Evolutionary conservation across 2,113 vertebrate genomes (phyloP).

Genomic region (Eleginops maclovinus): DNA sequence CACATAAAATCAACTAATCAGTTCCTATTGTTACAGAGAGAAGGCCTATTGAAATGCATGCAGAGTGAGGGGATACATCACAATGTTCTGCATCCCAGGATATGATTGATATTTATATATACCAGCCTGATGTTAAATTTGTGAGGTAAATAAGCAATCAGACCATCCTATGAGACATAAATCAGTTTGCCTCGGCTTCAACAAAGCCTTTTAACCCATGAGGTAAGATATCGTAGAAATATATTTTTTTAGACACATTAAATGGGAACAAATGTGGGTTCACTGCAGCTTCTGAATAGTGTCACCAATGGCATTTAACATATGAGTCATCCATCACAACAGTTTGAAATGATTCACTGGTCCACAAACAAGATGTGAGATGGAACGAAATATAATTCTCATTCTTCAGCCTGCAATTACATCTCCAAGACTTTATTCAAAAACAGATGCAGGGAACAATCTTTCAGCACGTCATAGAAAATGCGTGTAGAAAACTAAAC

Average conservation of each 20-base stretch:
- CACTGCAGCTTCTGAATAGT: constrained; percentile 39
- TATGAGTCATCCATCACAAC: constrained; percentile 62
- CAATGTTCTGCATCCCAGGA: neutral
- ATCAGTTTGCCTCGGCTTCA: neutral
- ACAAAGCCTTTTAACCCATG: constrained; percentile 23
- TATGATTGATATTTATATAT: constrained; percentile 9
- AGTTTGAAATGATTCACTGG: constrained; percentile 63
- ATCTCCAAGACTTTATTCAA: neutral
- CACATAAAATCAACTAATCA: constrained; percentile 37
- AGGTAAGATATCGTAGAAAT: constrained; percentile 3
- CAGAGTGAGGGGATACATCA: constrained; percentile 6
- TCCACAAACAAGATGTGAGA: constrained; percentile 33
- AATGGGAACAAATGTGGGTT: constrained; percentile 35
- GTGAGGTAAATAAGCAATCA: neutral
- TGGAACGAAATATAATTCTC: neutral
- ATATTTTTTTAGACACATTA: constrained; percentile 3
- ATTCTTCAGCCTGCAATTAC: constrained; percentile 8
- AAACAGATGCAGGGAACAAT: constrained; percentile 7
- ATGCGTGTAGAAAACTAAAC: constrained; percentile 38
- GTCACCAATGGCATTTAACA: constrained; percentile 43
- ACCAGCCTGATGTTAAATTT: neutral
- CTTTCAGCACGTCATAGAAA: constrained; percentile 14
- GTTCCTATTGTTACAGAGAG: constrained; percentile 19
- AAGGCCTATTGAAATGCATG: constrained; percentile 6
- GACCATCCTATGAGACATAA: neutral